Conservation (phyloP, 2,797 vertebrate species). For the Spinus pinus region DNA sequence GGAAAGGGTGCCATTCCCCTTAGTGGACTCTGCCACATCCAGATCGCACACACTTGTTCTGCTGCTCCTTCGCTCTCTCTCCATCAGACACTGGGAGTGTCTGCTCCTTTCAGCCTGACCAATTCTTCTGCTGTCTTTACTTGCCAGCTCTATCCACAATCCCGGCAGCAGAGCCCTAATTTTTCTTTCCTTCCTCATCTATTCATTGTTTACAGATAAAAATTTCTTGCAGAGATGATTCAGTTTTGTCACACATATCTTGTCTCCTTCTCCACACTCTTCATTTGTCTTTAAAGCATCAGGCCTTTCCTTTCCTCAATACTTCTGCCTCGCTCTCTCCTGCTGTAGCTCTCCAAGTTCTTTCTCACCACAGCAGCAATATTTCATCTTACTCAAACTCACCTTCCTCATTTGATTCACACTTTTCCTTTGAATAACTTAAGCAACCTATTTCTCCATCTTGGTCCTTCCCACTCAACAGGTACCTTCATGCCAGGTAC, state of each 20-base stretch:
- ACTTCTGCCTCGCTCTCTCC: neutral
- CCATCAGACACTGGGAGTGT: neutral
- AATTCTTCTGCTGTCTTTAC: neutral
- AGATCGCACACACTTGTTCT: neutral
- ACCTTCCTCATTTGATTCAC: neutral
- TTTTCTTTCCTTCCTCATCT: neutral
- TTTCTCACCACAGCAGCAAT: neutral
- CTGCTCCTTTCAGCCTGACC: neutral
- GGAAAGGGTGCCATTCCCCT: neutral
- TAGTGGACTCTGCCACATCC: neutral
- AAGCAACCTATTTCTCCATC: neutral
- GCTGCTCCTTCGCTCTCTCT: neutral
- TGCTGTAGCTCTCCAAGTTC: neutral
- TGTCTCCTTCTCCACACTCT: neutral
- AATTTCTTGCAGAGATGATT: neutral
- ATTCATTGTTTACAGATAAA: neutral
- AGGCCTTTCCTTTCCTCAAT: neutral
- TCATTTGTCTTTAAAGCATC: neutral
- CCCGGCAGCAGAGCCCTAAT: neutral
- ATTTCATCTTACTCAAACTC: neutral
- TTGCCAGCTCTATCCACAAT: neutral
- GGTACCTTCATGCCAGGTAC: neutral
- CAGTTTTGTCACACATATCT: neutral
- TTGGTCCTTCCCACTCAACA: neutral
- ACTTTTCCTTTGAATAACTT: neutral